Percentiles rank a stretch among this genome's conserved stretches.
These are phyloP conservation scores for Microchirus variegatus DNA, from an alignment of 2,797 vertebrate species.

Conservation along the genomic window DNA sequence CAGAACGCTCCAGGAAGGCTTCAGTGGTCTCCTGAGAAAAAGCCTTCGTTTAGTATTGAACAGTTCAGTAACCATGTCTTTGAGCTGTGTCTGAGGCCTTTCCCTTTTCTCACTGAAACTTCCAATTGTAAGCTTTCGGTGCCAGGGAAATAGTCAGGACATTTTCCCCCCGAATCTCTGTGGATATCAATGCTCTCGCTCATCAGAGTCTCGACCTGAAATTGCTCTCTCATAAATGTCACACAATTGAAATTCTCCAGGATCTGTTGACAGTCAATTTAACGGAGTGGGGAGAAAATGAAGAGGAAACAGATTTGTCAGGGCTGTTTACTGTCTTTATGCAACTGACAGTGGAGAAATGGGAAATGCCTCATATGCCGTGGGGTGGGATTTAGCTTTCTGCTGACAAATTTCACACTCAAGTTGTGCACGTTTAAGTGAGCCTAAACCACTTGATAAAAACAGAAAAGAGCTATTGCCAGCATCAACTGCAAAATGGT, in stretches of 20 bases:
- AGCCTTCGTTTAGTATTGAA: slow-evolving; percentile 71
- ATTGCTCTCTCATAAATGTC: slow-evolving; percentile 47
- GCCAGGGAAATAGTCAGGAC: slow-evolving; percentile 31
- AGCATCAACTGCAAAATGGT: slow-evolving; percentile 57
- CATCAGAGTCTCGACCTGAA: slow-evolving; percentile 43
- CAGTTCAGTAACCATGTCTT: slow-evolving; percentile 74
- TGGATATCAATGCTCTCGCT: slow-evolving; percentile 48
- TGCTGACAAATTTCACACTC: slow-evolving; percentile 64
- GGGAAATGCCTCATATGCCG: slow-evolving; percentile 55
- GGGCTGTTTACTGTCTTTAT: slow-evolving; percentile 51
- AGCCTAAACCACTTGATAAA: slow-evolving; percentile 54
- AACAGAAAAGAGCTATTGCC: slow-evolving; percentile 50
- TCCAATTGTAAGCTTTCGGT: slow-evolving; percentile 41
- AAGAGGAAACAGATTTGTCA: slow-evolving; percentile 49
- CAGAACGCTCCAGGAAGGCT: slow-evolving; percentile 66
- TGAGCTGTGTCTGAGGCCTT: slow-evolving; percentile 63
- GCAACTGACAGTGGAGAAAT: slow-evolving; percentile 58
- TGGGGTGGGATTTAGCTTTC: slow-evolving; percentile 56
- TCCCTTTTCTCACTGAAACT: slow-evolving; percentile 43
- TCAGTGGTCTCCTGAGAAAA: slow-evolving; percentile 69
- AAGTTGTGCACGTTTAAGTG: slow-evolving; percentile 48
- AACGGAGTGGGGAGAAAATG: not conserved
- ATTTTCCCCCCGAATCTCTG: slow-evolving; percentile 46
- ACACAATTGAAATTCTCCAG: slow-evolving; percentile 59
- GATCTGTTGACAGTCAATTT: slow-evolving; percentile 62